Percentiles rank a stretch among this genome's conserved stretches.
Evolutionary conservation across 2,797 vertebrate genomes (phyloP).

Genomic region (Prunella strophiata): DNA sequence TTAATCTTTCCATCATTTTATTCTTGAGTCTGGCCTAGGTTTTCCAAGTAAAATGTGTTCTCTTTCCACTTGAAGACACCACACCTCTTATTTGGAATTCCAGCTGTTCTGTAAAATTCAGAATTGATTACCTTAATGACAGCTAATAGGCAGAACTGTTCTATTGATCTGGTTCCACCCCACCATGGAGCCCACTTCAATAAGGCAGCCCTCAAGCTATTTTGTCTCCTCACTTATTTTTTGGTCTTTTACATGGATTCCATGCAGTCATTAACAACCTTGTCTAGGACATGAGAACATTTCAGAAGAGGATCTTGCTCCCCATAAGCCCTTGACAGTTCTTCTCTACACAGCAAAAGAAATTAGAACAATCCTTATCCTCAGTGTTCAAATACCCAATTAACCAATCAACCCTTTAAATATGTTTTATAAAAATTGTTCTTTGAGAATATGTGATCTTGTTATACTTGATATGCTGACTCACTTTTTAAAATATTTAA

Average conservation of each 20-base stretch:
- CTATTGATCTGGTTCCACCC: not conserved
- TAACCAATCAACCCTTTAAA: conserved; percentile 21
- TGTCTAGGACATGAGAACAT: not conserved
- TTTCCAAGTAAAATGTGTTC: not conserved
- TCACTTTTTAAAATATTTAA: conserved; percentile 33
- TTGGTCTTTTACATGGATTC: not conserved
- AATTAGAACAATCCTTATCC: not conserved
- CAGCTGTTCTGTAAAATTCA: conserved; percentile 35
- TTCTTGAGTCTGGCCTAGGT: not conserved
- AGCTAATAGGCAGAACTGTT: conserved; percentile 33
- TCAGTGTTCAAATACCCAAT: conserved; percentile 9
- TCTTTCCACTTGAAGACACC: not conserved
- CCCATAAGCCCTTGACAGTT: not conserved
- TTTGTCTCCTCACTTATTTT: not conserved
- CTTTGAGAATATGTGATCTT: not conserved
- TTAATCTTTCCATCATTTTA: not conserved
- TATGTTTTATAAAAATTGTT: not conserved
- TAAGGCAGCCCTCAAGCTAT: not conserved
- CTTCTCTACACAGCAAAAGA: not conserved
- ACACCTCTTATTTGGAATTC: not conserved
- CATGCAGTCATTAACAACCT: not conserved
- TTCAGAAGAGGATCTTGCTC: not conserved
- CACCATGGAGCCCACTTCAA: not conserved
- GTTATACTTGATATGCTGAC: conserved; percentile 18
- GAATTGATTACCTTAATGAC: conserved; percentile 29